phyloP scores from a whole-genome alignment of 2,797 vertebrate genomes.

The Heteromormyrus szaboi region DNA sequence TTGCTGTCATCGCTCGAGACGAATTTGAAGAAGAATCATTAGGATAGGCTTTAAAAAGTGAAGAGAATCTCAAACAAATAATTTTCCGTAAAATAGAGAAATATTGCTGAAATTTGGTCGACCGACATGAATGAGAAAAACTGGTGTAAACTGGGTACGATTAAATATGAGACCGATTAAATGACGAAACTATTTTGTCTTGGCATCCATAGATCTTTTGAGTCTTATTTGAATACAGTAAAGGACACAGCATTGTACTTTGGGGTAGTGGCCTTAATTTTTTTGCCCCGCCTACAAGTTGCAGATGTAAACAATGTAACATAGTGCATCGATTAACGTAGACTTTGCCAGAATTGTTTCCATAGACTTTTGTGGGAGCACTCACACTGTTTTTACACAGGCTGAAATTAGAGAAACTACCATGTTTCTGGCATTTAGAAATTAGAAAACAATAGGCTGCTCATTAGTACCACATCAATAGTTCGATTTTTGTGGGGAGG shows the following conservation, averaged over 20 bases:
- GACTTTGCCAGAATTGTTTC: not conserved
- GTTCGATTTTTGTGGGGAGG: not conserved
- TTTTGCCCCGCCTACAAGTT: not conserved
- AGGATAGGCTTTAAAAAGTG: not conserved
- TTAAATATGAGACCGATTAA: not conserved
- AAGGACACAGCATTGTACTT: not conserved
- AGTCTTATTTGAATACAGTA: not conserved
- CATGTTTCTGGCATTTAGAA: not conserved
- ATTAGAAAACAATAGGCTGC: not conserved
- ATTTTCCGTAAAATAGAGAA: not conserved
- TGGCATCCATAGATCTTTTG: not conserved
- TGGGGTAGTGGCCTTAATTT: not conserved
- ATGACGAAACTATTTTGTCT: not conserved
- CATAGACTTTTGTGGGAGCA: not conserved
- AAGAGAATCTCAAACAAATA: not conserved
- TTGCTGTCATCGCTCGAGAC: not conserved
- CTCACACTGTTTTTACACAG: not conserved
- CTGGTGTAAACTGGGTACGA: not conserved
- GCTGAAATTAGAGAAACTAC: not conserved
- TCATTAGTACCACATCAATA: not conserved
- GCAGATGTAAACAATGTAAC: constrained; percentile 14
- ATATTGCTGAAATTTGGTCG: not conserved
- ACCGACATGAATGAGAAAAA: not conserved
- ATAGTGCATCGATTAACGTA: not conserved
- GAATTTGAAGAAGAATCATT: not conserved